phyloP scores from a whole-genome alignment of 2,113 vertebrate species.

The Fregetta grallaria region DNA sequence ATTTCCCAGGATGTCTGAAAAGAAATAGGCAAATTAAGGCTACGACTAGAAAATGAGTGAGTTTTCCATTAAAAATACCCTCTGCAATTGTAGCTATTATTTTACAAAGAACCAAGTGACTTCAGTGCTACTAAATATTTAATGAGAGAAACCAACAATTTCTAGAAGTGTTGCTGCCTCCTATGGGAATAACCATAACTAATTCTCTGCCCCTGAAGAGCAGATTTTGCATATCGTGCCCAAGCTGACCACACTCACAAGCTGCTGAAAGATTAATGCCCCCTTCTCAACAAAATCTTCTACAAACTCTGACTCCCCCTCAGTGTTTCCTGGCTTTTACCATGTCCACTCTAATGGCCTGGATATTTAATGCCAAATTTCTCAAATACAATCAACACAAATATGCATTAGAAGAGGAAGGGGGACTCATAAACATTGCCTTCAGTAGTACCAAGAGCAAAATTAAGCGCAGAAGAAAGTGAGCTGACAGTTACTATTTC shows the following conservation, averaged over 20 bases:
- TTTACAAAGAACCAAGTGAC: constrained; percentile 28
- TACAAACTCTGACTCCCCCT: background rate
- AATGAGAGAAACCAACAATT: constrained; percentile 30
- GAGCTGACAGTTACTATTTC: constrained; percentile 32
- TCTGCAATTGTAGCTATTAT: background rate
- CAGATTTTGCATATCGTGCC: constrained; percentile 5
- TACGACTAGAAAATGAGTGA: constrained; percentile 18
- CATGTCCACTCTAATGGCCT: background rate
- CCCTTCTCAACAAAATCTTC: background rate
- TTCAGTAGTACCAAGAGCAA: constrained; percentile 12
- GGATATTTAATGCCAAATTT: constrained; percentile 29
- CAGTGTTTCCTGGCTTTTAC: background rate
- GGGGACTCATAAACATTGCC: background rate
- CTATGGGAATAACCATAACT: background rate
- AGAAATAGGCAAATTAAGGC: constrained; percentile 28
- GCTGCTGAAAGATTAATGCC: background rate
- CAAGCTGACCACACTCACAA: background rate
- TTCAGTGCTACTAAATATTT: constrained; percentile 34
- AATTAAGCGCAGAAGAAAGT: background rate
- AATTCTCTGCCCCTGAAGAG: background rate
- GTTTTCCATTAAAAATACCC: constrained; percentile 25
- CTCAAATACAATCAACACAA: background rate
- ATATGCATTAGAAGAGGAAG: background rate
- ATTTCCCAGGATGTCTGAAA: background rate
- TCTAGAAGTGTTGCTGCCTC: constrained; percentile 6